These are phyloP conservation scores for Chloroceryle inda DNA, from an alignment of 2,797 vertebrate genomes.

Conservation along the genomic window DNA sequence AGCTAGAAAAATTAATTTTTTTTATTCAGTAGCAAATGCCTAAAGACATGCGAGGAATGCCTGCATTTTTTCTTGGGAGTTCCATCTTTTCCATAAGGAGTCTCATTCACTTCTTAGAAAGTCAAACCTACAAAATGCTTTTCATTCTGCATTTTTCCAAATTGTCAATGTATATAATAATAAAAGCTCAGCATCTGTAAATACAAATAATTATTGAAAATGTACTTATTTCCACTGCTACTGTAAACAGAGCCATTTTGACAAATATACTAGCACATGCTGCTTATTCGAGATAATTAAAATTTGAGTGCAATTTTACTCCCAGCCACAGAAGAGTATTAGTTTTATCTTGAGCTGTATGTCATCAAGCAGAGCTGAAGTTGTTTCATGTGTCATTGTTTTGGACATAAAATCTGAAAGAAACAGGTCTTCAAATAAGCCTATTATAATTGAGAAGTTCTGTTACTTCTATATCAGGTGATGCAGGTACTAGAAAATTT, in stretches of 20 bases:
- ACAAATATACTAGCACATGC: not conserved
- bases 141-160: not conserved
- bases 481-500: slow-evolving; percentile 72
- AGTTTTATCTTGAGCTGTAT: not conserved
- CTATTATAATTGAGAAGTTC: slow-evolving; percentile 15
- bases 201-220: not conserved
- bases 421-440: slow-evolving; percentile 10
- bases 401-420: slow-evolving; percentile 1
- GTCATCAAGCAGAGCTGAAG: not conserved
- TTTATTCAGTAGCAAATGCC: not conserved
- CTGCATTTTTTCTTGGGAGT: not conserved
- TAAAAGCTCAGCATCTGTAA: not conserved
- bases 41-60: not conserved
- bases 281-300: slow-evolving; percentile 22
- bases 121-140: not conserved
- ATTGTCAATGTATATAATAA: not conserved
- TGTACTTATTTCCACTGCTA: not conserved
- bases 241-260: not conserved
- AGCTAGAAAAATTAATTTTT: not conserved
- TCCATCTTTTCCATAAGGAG: not conserved
- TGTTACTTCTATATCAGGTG: slow-evolving; percentile 54
- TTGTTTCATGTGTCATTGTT: not conserved
- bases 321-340: not conserved
- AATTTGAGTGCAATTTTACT: slow-evolving; percentile 7
- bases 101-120: not conserved